These are phyloP conservation scores for Chionis minor DNA, from an alignment of 2,113 vertebrate genomes.

Conservation along the genomic window DNA sequence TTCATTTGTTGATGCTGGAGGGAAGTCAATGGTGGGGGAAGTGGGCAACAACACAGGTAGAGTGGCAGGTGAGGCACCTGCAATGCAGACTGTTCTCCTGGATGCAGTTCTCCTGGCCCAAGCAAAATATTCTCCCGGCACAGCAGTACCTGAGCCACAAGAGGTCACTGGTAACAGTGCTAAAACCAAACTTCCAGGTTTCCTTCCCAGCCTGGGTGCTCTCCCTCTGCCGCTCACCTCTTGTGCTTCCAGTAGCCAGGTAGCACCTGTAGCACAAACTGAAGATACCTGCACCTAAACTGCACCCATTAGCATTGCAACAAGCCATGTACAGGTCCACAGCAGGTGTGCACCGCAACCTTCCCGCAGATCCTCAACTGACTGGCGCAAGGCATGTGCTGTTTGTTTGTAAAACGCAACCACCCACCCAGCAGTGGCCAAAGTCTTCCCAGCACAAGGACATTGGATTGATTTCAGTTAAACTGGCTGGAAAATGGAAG, in stretches of 20 bases:
- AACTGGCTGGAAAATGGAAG: background rate
- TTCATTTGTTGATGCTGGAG: fast-evolving
- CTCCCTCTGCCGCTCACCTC: fast-evolving
- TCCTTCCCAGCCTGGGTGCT: background rate
- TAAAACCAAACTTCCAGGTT: background rate
- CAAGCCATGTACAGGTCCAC: no score
- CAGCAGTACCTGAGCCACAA: background rate
- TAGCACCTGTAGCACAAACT: background rate
- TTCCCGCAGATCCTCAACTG: background rate
- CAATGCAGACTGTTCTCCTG: no score
- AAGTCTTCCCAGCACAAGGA: background rate
- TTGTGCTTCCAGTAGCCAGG: background rate
- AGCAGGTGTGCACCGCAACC: fast-evolving
- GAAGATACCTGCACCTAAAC: no score
- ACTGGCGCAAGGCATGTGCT: fast-evolving
- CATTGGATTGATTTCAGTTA: background rate
- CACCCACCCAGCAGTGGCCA: background rate
- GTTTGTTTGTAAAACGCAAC: background rate
- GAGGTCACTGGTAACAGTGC: background rate
- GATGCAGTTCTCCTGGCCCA: background rate
- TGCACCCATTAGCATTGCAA: background rate
- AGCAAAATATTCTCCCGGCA: background rate
- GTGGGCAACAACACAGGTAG: background rate
- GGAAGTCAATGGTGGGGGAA: background rate
- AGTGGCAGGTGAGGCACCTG: background rate